phyloP scores from a whole-genome alignment of 2,888 invertebrate species.

The Hanleya hanleyi region DNA sequence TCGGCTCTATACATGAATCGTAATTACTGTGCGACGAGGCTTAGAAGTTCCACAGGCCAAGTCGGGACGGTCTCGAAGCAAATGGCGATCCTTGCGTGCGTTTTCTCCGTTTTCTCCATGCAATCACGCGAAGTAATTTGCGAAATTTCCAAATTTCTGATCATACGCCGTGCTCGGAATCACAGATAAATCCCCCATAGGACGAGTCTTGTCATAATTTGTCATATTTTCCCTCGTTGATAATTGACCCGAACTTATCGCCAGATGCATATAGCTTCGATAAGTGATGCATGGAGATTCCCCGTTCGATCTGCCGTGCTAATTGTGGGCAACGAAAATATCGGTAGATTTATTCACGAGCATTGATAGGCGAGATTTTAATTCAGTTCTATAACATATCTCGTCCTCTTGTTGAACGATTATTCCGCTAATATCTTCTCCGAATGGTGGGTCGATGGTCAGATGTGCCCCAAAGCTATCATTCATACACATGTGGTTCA shows the following conservation, averaged over 20 bases:
- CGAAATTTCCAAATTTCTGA: constrained; percentile 5
- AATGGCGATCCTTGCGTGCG: not conserved
- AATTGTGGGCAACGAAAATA: constrained; percentile 4
- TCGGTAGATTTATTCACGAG: constrained; percentile 1
- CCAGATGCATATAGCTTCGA: not conserved
- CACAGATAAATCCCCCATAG: not conserved
- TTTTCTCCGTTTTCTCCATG: constrained; percentile 3
- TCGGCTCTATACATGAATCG: too few relatives aligned
- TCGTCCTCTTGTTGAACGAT: not conserved
- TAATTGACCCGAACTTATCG: not conserved
- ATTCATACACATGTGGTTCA: too few relatives aligned
- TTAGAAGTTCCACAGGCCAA: too few relatives aligned
- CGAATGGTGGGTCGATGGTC: not conserved
- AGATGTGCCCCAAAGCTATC: too few relatives aligned
- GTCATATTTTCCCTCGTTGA: not conserved
- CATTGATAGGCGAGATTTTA: not conserved
- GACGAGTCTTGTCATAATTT: constrained; percentile 2
- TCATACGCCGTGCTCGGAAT: constrained; percentile 1
- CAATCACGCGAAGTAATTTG: not conserved
- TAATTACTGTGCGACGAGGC: too few relatives aligned
- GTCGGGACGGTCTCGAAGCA: too few relatives aligned
- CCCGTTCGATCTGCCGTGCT: not conserved
- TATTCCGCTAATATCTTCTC: constrained; percentile 4
- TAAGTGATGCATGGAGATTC: not conserved
- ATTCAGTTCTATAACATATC: not conserved